phyloP scores from a whole-genome alignment of 2,797 vertebrate species.

The Semaprochilodus insignis region DNA sequence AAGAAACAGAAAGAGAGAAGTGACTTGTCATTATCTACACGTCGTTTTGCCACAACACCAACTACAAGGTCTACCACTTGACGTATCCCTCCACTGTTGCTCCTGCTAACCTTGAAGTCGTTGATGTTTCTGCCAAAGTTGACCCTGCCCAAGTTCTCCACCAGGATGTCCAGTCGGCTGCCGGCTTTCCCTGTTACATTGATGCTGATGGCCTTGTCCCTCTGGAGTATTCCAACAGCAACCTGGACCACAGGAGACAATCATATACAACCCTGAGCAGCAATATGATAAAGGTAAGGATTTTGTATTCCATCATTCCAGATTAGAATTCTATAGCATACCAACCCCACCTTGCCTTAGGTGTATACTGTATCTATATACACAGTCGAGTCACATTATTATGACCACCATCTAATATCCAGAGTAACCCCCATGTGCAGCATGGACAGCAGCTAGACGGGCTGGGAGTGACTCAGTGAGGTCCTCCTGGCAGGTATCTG shows the following conservation, averaged over 20 bases:
- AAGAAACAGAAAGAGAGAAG: too few species aligned
- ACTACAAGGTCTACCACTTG: background rate
- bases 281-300: background rate
- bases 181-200: constrained; percentile 89
- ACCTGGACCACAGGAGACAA: constrained; percentile 66
- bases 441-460: too few species aligned
- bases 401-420: too few species aligned
- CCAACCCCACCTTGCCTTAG: background rate
- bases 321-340: background rate
- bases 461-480: too few species aligned
- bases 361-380: background rate
- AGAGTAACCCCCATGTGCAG: too few species aligned
- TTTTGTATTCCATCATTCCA: background rate
- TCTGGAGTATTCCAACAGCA: constrained; percentile 87
- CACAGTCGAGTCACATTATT: too few species aligned
- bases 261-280: background rate
- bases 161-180: constrained; percentile 87
- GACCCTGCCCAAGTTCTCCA: constrained; percentile 94
- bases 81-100: background rate
- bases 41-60: too few species aligned
- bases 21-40: too few species aligned
- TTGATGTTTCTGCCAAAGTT: constrained; percentile 89
- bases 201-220: constrained; percentile 70
- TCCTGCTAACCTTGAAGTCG: constrained; percentile 86
- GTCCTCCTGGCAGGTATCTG: too few species aligned